Evolutionary conservation across 2,113 vertebrate genomes (phyloP).

Genomic region (Orientallactaga bullata): DNA sequence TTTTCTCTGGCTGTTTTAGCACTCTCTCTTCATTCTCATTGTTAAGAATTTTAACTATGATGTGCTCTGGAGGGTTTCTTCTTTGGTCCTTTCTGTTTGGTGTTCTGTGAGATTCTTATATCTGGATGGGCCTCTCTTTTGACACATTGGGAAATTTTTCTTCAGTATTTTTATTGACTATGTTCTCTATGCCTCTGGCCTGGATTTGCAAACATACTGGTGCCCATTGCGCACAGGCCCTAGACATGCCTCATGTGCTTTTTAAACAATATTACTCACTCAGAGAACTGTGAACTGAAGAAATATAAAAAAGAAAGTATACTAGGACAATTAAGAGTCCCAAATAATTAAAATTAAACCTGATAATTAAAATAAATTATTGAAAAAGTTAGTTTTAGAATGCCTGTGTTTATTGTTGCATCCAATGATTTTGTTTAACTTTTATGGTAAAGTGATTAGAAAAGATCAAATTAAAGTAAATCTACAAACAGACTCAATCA

Average conservation of each 20-base stretch:
- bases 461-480: not conserved
- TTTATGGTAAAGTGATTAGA: not conserved
- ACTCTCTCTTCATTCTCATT: too few relatives aligned
- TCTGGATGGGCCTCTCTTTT: too few relatives aligned
- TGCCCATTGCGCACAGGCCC: too few relatives aligned
- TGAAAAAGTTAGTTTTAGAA: not conserved
- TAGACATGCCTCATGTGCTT: not conserved
- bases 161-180: too few relatives aligned
- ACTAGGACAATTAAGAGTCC: not conserved
- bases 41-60: too few relatives aligned
- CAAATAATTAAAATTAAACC: not conserved
- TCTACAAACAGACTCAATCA: not conserved
- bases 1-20: too few relatives aligned
- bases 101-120: too few relatives aligned
- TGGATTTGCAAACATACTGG: too few relatives aligned
- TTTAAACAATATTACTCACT: not conserved
- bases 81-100: too few relatives aligned
- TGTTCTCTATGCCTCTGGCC: too few relatives aligned
- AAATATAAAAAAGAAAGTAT: not conserved
- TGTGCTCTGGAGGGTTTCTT: too few relatives aligned
- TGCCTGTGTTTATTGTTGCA: not conserved
- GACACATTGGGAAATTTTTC: too few relatives aligned
- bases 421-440: not conserved
- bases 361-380: not conserved
- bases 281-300: not conserved